phyloP scores from a whole-genome alignment of 2,888 invertebrate genomes.

The Archips crataeganus region DNA sequence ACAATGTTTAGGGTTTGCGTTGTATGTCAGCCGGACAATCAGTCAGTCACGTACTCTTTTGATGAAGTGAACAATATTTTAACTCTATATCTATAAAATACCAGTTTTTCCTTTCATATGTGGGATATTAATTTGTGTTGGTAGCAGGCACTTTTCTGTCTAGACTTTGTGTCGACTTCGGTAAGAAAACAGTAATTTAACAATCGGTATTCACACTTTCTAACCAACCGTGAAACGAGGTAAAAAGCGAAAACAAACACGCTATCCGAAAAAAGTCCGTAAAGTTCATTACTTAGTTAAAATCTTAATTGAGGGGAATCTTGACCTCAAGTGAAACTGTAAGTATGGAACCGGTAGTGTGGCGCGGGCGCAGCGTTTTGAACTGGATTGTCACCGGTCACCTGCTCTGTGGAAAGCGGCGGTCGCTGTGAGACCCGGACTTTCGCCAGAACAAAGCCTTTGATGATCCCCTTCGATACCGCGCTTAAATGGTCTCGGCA shows the following conservation, averaged over 20 bases:
- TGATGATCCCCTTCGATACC: conserved; percentile 52
- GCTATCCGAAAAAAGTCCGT: conserved; percentile 18
- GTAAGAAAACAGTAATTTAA: conserved; percentile 16
- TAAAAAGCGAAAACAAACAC: conserved; percentile 34
- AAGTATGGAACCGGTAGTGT: conserved; percentile 19
- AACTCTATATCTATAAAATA: too few species aligned
- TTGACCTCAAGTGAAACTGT: conserved; percentile 29
- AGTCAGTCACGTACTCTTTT: too few species aligned
- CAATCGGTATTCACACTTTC: conserved; percentile 16
- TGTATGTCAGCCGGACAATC: too few species aligned
- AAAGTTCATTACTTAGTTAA: conserved; percentile 18
- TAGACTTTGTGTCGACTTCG: conserved; percentile 20
- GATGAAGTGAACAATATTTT: too few species aligned
- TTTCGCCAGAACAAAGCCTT: conserved; percentile 60
- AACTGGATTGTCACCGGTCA: conserved; percentile 30
- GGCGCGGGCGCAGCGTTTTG: conserved; percentile 10
- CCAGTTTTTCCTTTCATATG: too few species aligned
- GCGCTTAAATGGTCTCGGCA: conserved; percentile 51
- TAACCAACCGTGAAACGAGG: conserved; percentile 30
- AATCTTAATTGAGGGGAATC: conserved; percentile 32
- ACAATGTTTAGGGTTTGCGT: too few species aligned
- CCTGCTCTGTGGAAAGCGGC: conserved; percentile 44
- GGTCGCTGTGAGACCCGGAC: conserved; percentile 53
- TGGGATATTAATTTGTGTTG: neutral
- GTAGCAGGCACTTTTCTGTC: conserved; percentile 2